A percentile compares a stretch with the other conserved stretches of the same genome.
Evolutionary conservation across 2,797 vertebrate genomes (phyloP).

Genomic region (Anolis apletophallus): DNA sequence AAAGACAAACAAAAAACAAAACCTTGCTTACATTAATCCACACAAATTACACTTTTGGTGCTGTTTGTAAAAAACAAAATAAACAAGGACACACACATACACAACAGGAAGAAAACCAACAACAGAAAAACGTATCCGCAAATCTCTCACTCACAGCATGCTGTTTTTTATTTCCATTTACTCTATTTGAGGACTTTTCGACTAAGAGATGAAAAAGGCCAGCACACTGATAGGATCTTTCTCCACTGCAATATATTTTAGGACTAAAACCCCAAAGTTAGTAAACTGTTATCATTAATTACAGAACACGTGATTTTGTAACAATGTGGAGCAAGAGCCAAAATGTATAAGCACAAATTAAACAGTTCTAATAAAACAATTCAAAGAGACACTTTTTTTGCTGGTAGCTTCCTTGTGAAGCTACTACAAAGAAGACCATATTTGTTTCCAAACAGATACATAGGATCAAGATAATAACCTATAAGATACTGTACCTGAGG

Average conservation of each 20-base stretch:
- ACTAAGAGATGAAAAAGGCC: not conserved
- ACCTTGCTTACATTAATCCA: no score
- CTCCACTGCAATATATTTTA: fast-evolving
- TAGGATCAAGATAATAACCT: conserved; percentile 3
- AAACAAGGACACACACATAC: no score
- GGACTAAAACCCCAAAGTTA: not conserved
- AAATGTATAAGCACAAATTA: conserved; percentile 3
- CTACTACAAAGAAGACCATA: not conserved
- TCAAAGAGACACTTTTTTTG: not conserved
- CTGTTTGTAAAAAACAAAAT: no score
- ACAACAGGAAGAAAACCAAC: no score
- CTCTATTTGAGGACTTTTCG: not conserved
- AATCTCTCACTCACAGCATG: no score
- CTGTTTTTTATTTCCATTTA: no score
- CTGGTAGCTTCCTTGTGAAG: not conserved
- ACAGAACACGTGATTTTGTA: not conserved
- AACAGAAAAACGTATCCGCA: no score
- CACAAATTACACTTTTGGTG: no score
- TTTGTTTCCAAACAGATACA: not conserved
- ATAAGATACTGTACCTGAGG: conserved; percentile 86
- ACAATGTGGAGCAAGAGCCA: not conserved
- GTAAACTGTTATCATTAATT: not conserved
- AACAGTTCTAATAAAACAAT: not conserved
- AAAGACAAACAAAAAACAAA: no score
- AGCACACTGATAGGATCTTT: no score